Conservation (phyloP, 2,113 vertebrate species). For the Scatophagus argus region DNA sequence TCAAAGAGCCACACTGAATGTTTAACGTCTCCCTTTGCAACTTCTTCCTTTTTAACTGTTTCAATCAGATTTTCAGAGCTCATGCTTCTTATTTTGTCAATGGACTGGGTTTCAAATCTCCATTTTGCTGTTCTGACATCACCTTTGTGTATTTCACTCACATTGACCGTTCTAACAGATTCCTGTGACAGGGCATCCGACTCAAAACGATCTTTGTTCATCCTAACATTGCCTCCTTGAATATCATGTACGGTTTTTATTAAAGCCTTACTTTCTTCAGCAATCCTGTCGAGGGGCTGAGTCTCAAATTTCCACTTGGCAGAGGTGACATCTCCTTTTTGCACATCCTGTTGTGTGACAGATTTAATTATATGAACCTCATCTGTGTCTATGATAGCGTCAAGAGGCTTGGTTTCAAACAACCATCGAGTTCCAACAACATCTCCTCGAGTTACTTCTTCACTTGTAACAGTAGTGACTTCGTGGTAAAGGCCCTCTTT, state of each 20-base stretch:
- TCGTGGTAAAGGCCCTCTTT: constrained; percentile 91
- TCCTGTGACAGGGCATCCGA: constrained; percentile 78
- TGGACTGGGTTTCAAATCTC: constrained; percentile 92
- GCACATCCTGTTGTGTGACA: constrained; percentile 91
- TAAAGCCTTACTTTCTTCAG: constrained; percentile 80
- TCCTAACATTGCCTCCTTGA: constrained; percentile 89
- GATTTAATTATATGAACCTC: constrained; percentile 91
- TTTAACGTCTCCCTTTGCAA: constrained; percentile 90
- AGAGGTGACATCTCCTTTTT: constrained; percentile 90
- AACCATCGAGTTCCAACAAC: constrained; percentile 91
- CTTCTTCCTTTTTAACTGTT: constrained; percentile 87
- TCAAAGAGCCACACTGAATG: constrained; percentile 94
- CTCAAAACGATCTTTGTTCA: constrained; percentile 88
- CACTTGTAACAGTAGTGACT: constrained; percentile 93
- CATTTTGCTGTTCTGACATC: constrained; percentile 91
- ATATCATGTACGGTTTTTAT: constrained; percentile 85
- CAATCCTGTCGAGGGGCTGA: constrained; percentile 89
- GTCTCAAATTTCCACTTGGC: constrained; percentile 94
- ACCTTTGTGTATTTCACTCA: constrained; percentile 91
- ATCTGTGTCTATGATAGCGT: constrained; percentile 88
- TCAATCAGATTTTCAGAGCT: constrained; percentile 86
- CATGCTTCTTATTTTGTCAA: constrained; percentile 89
- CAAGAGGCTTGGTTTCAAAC: constrained; percentile 95
- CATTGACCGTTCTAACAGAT: constrained; percentile 87
- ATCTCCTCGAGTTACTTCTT: constrained; percentile 90